Base-by-base conservation (phyloP, 2,888 invertebrate species). In the Helicoverpa assulta region DNA sequence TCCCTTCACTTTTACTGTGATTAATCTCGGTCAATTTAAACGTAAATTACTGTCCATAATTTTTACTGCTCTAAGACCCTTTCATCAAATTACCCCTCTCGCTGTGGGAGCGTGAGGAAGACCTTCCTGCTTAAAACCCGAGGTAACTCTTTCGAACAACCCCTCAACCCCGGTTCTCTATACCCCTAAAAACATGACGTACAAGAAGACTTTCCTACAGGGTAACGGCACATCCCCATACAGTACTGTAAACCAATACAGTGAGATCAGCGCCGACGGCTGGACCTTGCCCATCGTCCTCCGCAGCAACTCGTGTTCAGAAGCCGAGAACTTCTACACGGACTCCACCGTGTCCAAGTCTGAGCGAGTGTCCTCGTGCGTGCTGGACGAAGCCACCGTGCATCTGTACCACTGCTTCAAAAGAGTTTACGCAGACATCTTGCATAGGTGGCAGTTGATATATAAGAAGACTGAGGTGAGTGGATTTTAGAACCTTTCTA, bases 241-340 rank as follows among this genome's bases (percentile, higher is more conserved):
- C 93, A 98, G 98, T 89, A 99, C 99, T 7, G 98, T 99, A 68
- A 97, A 98, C 80, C 98, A 96, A 76, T 95, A 93, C 81, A 96
- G 94, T 71, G 98, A 99, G 87, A 97, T 98, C 26, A 97, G 97
- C 75, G 96, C 97, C 0, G 98, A 98, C 85, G 97, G 97, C 5
- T 98, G 98, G 97, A 97, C 97, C 70, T 96, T 98, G 74, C 97
- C 97, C 40, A 96, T 97, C 47, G 90, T 97, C 5, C 96, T 97
- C 60, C 96, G 98, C 47, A 98, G 98, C 63, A 98, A 98, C 90
- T 98, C 98, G 0, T 98, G 98, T 96, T 98, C 98, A 0, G 98
- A 98, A 85, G 98, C 98, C 0, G 96, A 98, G 75, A 98, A 99
- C 89, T 97, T 90, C 81, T 94, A 92, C 78, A 93, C 94, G 0